Evolutionary conservation across 1,140 invertebrate species (phyloP).

Genomic region (Sitobion miscanthi): DNA sequence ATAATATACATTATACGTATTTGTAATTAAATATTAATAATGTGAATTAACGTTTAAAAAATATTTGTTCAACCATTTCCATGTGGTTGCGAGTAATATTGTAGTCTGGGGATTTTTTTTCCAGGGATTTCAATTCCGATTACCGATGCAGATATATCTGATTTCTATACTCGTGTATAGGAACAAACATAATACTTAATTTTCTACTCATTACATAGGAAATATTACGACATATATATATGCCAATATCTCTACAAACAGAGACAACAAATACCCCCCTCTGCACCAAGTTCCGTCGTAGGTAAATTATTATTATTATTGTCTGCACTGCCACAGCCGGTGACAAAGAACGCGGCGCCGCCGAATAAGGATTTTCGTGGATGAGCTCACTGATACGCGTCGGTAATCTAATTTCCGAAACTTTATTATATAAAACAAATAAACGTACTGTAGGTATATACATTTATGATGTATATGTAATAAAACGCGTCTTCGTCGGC

Average conservation of each 20-base stretch:
- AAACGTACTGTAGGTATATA: not conserved
- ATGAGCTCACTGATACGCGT: not conserved
- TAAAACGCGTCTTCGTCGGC: not conserved
- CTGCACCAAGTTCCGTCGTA: not conserved
- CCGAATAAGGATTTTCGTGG: not conserved
- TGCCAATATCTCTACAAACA: not conserved
- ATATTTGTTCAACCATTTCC: too few species aligned
- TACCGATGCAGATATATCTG: too few species aligned
- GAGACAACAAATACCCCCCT: not conserved
- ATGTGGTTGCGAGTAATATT: too few species aligned
- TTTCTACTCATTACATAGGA: not conserved
- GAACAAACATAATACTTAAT: not conserved
- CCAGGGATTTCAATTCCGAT: too few species aligned
- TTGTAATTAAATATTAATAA: too few species aligned
- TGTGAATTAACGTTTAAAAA: too few species aligned
- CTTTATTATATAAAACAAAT: not conserved
- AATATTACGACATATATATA: too few species aligned
- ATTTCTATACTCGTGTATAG: too few species aligned
- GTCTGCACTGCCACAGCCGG: not conserved
- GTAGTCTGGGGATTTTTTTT: too few species aligned
- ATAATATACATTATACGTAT: too few species aligned
- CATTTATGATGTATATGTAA: not conserved
- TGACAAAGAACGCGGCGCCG: not conserved
- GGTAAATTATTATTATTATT: not conserved
- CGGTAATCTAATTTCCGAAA: conserved; percentile 13